A percentile compares a stretch with the other conserved stretches of the same genome.
Conservation (phyloP, 2,113 vertebrate species). For the Channa maculata region DNA sequence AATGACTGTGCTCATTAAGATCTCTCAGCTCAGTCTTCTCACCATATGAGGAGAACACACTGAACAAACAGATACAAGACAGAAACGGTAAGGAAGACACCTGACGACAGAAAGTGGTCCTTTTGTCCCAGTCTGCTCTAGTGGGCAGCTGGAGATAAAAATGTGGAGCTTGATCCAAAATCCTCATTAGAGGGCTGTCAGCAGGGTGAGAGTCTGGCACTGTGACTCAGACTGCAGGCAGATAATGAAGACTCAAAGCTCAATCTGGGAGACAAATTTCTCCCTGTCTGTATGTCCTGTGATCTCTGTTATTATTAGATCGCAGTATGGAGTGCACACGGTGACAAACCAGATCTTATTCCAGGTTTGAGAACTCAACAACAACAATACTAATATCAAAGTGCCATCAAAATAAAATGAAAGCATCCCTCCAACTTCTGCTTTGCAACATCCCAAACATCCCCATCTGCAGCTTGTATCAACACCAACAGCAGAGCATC, state of each 20-base stretch:
- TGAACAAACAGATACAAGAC: constrained; percentile 5
- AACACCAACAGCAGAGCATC: constrained; percentile 33
- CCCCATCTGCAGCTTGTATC: constrained; percentile 32
- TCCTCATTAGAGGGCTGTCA: constrained; percentile 65
- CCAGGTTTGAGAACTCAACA: not conserved
- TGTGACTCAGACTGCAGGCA: constrained; percentile 56
- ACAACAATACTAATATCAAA: not conserved
- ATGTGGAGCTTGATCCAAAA: constrained; percentile 42
- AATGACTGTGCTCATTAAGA: not conserved
- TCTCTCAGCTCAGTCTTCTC: constrained; percentile 1
- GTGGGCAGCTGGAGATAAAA: constrained; percentile 50
- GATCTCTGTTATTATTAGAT: constrained; percentile 52
- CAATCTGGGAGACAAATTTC: constrained; percentile 58
- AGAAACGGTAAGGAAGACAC: constrained; percentile 6
- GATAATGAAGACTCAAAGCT: constrained; percentile 61
- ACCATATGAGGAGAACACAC: not conserved
- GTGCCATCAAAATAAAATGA: constrained; percentile 29
- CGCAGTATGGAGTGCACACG: not conserved
- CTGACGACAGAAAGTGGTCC: constrained; percentile 25
- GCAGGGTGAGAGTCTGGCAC: constrained; percentile 38
- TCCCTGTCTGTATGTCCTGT: constrained; percentile 30
- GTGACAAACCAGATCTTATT: constrained; percentile 25
- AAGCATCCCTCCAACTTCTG: constrained; percentile 32
- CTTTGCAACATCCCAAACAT: not conserved
- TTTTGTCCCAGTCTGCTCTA: constrained; percentile 31